These are phyloP conservation scores for Pterobdella sp. DNA, from an alignment of 2,888 invertebrate species.

Conservation along the genomic window DNA sequence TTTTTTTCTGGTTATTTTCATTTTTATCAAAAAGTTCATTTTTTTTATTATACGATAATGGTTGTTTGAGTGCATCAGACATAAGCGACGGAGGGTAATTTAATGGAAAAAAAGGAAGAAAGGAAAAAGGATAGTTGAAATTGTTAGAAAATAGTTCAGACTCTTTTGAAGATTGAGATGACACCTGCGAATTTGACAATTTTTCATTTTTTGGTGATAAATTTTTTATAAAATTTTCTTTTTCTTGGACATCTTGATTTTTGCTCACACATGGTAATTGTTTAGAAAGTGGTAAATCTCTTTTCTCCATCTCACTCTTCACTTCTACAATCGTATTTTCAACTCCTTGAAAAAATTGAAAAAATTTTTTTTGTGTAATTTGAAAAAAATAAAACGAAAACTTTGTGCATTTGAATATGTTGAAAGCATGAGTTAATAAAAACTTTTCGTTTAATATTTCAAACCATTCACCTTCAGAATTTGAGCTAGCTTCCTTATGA, in stretches of 20 bases:
- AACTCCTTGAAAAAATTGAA: too few species aligned
- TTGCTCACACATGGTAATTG: too few species aligned
- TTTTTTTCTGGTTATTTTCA: not conserved
- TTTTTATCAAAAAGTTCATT: not conserved
- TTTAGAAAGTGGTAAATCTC: too few species aligned
- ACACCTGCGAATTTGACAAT: not conserved
- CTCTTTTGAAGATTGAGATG: not conserved
- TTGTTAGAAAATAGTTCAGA: not conserved
- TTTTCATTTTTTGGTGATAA: not conserved
- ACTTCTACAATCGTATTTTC: too few species aligned
- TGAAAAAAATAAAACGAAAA: too few species aligned
- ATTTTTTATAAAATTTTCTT: not conserved
- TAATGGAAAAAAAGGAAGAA: constrained; percentile 15
- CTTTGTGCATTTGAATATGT: too few species aligned
- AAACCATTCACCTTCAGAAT: not conserved
- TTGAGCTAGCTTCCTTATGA: not conserved
- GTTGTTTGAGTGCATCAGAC: not conserved
- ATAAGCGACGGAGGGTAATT: constrained; percentile 1
- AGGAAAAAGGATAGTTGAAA: constrained; percentile 15
- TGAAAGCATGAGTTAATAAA: too few species aligned
- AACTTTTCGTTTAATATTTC: too few species aligned
- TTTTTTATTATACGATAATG: not conserved
- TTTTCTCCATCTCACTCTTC: too few species aligned
- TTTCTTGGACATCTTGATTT: not conserved
- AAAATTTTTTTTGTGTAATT: too few species aligned